A percentile compares a stretch with the other conserved stretches of the same genome.
phyloP scores from a whole-genome alignment of 1,140 invertebrate genomes.

The Ditylenchus dipsaci region DNA sequence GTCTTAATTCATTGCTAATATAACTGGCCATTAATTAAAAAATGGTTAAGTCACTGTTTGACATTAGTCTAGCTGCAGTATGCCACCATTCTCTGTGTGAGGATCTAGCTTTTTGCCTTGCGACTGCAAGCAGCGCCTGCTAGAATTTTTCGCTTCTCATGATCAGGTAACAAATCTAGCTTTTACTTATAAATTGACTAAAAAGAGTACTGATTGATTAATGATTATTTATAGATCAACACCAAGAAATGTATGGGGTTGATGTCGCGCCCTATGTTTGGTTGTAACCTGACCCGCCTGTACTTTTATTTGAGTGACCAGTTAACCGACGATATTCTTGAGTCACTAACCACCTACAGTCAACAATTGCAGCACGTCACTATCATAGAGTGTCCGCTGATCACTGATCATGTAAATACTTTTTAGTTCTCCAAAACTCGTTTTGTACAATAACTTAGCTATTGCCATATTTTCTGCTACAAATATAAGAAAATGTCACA shows the following conservation, averaged over 20 bases:
- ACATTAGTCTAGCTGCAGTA: constrained; percentile 49
- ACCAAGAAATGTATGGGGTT: constrained; percentile 24
- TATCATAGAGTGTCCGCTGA: constrained; percentile 49
- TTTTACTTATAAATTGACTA: constrained; percentile 6
- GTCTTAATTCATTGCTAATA: too few relatives aligned
- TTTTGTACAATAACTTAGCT: constrained; percentile 11
- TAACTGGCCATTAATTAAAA: background rate
- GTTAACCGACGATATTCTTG: constrained; percentile 44
- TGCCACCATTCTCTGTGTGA: constrained; percentile 44
- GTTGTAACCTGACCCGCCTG: constrained; percentile 23
- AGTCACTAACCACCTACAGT: constrained; percentile 30
- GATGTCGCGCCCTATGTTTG: constrained; percentile 34
- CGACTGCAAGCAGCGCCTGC: constrained; percentile 49
- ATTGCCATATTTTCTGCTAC: constrained; percentile 8
- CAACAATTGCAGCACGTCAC: constrained; percentile 43
- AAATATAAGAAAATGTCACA: too few relatives aligned
- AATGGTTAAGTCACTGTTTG: constrained; percentile 55
- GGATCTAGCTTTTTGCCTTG: constrained; percentile 47
- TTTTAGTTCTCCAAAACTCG: background rate
- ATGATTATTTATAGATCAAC: constrained; percentile 27
- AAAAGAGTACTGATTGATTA: too few relatives aligned
- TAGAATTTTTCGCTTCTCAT: constrained; percentile 56
- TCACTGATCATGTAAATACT: constrained; percentile 43
- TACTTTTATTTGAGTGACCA: constrained; percentile 55
- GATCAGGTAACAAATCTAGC: constrained; percentile 54